These are phyloP conservation scores for Columba guinea DNA, from an alignment of 2,797 vertebrate species.

Conservation along the genomic window DNA sequence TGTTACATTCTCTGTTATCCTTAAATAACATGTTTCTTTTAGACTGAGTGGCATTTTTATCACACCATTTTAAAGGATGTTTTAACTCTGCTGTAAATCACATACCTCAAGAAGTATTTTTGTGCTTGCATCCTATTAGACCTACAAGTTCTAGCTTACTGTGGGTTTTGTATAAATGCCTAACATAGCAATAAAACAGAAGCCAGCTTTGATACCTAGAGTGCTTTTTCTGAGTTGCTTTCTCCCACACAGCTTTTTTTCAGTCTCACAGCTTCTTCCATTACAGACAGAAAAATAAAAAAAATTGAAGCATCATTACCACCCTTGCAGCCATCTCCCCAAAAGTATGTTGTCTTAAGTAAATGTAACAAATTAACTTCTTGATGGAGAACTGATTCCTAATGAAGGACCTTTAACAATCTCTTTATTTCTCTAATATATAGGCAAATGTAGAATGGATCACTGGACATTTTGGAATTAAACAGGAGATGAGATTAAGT, in stretches of 20 bases:
- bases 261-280: background rate
- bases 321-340: background rate
- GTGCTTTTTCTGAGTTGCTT: background rate
- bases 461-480: background rate
- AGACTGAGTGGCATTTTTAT: background rate
- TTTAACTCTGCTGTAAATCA: slow-evolving; percentile 1
- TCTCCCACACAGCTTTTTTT: background rate
- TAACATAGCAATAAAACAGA: background rate
- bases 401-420: background rate
- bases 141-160: background rate
- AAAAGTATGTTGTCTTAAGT: background rate
- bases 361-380: background rate
- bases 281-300: background rate
- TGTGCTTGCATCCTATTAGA: background rate
- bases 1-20: background rate
- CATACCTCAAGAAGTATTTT: background rate
- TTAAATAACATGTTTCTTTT: slow-evolving; percentile 12
- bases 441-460: background rate
- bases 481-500: background rate
- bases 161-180: background rate
- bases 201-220: background rate
- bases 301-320: background rate
- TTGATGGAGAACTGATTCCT: background rate
- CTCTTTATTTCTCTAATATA: background rate
- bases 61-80: background rate